A percentile compares a stretch with the other conserved stretches of the same genome.
Evolutionary conservation across 2,888 invertebrate genomes (phyloP).

Genomic region (Melanotus villosus): DNA sequence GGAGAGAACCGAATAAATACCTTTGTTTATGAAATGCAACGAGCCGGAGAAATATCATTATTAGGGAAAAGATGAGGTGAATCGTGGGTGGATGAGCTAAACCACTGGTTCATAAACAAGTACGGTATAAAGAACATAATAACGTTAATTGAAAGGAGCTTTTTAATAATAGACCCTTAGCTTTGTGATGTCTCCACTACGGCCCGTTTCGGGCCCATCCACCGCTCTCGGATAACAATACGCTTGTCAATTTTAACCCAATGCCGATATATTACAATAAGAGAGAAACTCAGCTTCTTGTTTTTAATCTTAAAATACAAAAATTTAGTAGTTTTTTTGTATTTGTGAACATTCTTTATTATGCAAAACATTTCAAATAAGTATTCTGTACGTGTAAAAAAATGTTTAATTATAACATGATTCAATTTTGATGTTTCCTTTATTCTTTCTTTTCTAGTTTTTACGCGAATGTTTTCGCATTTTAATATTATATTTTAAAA

Average conservation of each 20-base stretch:
- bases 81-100: not conserved
- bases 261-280: slow-evolving; percentile 9
- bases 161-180: slow-evolving; percentile 20
- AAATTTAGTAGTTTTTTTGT: no score
- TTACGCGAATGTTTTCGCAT: no score
- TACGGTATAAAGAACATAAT: slow-evolving; percentile 9
- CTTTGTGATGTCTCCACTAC: slow-evolving; percentile 16
- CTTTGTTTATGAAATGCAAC: slow-evolving; percentile 10
- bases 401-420: no score
- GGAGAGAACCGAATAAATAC: not conserved
- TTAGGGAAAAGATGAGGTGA: not conserved
- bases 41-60: slow-evolving; percentile 2
- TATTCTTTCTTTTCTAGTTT: no score
- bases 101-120: slow-evolving; percentile 15
- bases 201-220: slow-evolving; percentile 4
- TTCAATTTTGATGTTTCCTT: no score
- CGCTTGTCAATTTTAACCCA: slow-evolving; percentile 14
- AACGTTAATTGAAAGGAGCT: slow-evolving; percentile 21
- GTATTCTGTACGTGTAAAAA: no score
- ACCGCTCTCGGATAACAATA: slow-evolving; percentile 1
- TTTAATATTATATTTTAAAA: no score
- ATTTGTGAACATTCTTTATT: no score
- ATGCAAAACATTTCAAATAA: no score
- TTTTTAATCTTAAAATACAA: no score
- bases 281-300: not conserved